phyloP scores from a whole-genome alignment of 2,797 vertebrate genomes.

The Hippopotamyrus pictus region DNA sequence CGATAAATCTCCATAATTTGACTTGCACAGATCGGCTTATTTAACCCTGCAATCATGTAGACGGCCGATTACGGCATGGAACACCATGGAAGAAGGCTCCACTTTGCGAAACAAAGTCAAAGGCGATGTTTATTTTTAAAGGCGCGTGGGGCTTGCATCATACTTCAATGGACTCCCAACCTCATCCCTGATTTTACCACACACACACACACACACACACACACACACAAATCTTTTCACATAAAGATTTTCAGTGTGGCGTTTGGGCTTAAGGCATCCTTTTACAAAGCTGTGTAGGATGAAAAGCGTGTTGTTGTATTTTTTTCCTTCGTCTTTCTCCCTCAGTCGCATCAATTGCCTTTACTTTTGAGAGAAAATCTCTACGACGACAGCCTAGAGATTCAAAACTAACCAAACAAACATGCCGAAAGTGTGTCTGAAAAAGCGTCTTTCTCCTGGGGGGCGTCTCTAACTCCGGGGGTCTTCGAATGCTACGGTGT shows the following conservation, averaged over 20 bases:
- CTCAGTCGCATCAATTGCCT: constrained; percentile 22
- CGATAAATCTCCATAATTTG: constrained; percentile 35
- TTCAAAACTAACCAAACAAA: constrained; percentile 42
- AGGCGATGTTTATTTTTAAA: constrained; percentile 23
- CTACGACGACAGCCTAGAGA: constrained; percentile 33
- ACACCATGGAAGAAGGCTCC: constrained; percentile 23
- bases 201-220: constrained; percentile 29
- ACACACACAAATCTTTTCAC: constrained; percentile 31
- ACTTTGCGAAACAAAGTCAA: constrained; percentile 32
- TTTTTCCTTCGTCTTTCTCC: background rate
- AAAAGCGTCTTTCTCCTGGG: background rate
- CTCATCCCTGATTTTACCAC: constrained; percentile 11
- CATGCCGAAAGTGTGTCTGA: constrained; percentile 15
- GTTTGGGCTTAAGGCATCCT: background rate
- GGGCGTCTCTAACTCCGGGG: background rate
- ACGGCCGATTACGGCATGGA: constrained; percentile 44
- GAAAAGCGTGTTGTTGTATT: background rate
- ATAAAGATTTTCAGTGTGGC: constrained; percentile 6
- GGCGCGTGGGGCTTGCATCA: constrained; percentile 31
- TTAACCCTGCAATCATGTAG: constrained; percentile 29
- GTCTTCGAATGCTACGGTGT: background rate
- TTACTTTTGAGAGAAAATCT: constrained; percentile 27
- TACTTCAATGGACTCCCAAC: constrained; percentile 35
- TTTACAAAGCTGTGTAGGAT: background rate
- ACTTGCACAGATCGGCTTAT: constrained; percentile 33